These are phyloP conservation scores for Actinia equina DNA, from an alignment of 64 coral and sea anemone genomes.

Conservation along the genomic window DNA sequence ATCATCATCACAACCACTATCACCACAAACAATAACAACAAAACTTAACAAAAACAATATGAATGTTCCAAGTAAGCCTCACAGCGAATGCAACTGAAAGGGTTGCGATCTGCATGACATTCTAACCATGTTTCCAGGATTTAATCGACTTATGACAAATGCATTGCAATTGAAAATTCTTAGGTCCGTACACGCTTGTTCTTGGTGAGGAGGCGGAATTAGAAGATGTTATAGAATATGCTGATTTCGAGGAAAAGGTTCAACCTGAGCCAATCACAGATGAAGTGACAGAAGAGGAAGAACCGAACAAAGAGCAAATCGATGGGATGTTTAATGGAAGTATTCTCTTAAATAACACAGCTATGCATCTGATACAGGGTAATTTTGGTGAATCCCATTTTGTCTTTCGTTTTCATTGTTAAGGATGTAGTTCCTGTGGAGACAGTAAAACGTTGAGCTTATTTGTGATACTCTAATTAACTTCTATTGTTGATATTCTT, in stretches of 20 bases:
- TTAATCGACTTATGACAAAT: background rate
- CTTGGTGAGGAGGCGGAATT: slow-evolving; percentile 10
- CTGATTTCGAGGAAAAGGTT: slow-evolving; percentile 28
- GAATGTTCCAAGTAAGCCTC: too few relatives aligned
- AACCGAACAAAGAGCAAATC: background rate
- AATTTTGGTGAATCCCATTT: background rate
- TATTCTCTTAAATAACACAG: background rate
- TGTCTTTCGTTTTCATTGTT: too few relatives aligned
- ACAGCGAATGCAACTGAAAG: too few relatives aligned
- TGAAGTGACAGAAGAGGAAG: slow-evolving; percentile 28
- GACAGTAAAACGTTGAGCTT: too few relatives aligned
- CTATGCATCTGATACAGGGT: slow-evolving; percentile 25
- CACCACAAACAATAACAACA: too few relatives aligned
- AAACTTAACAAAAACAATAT: too few relatives aligned
- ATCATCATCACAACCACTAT: too few relatives aligned
- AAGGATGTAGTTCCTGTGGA: too few relatives aligned
- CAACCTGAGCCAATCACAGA: background rate
- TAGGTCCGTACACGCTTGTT: slow-evolving; percentile 35
- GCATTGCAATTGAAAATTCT: background rate
- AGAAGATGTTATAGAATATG: slow-evolving; percentile 50
- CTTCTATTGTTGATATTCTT: too few relatives aligned
- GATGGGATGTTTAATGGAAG: slow-evolving; percentile 8
- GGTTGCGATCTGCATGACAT: too few relatives aligned
- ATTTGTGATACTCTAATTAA: too few relatives aligned
- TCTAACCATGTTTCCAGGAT: too few relatives aligned